Conservation (phyloP, 2,113 vertebrate genomes). For the Salvelinus alpinus region DNA sequence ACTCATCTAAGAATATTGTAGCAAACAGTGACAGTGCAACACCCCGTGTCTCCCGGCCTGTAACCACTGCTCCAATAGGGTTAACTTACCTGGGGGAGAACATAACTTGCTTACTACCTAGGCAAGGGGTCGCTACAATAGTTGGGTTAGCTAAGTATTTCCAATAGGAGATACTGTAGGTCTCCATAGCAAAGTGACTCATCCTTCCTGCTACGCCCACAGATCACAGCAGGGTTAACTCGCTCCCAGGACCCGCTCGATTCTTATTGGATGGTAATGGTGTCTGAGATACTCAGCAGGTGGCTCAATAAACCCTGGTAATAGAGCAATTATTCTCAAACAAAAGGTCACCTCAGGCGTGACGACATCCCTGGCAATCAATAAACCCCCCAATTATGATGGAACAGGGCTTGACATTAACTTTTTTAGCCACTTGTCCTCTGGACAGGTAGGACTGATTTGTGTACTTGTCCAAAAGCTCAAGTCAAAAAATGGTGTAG, state of each 20-base stretch:
- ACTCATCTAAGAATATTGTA: too few relatives aligned
- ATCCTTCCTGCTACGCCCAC: slow-evolving; percentile 15
- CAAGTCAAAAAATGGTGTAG: too few relatives aligned
- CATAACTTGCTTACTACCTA: too few relatives aligned
- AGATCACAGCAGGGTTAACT: slow-evolving; percentile 54
- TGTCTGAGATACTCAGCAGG: slow-evolving; percentile 64
- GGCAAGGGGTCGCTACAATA: too few relatives aligned
- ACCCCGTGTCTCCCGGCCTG: too few relatives aligned
- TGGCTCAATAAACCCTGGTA: slow-evolving; percentile 72
- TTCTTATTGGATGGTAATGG: slow-evolving; percentile 68
- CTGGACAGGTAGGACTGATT: slow-evolving; percentile 22
- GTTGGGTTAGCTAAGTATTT: too few relatives aligned
- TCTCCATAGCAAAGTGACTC: slow-evolving; percentile 11
- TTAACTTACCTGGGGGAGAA: too few relatives aligned
- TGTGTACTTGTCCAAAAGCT: not conserved
- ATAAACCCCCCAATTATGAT: slow-evolving; percentile 71
- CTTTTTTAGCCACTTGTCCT: too few relatives aligned
- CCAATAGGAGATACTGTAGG: not conserved
- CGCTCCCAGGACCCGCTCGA: slow-evolving; percentile 11
- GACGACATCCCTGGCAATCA: slow-evolving; percentile 72
- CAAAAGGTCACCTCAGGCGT: slow-evolving; percentile 76
- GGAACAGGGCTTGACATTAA: not conserved
- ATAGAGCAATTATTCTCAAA: slow-evolving; percentile 80
- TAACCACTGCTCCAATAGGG: too few relatives aligned
- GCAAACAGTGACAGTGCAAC: too few relatives aligned